Base-by-base conservation (phyloP, 92 coral and sea anemone genomes). In the Parazoanthus atlanticus region DNA sequence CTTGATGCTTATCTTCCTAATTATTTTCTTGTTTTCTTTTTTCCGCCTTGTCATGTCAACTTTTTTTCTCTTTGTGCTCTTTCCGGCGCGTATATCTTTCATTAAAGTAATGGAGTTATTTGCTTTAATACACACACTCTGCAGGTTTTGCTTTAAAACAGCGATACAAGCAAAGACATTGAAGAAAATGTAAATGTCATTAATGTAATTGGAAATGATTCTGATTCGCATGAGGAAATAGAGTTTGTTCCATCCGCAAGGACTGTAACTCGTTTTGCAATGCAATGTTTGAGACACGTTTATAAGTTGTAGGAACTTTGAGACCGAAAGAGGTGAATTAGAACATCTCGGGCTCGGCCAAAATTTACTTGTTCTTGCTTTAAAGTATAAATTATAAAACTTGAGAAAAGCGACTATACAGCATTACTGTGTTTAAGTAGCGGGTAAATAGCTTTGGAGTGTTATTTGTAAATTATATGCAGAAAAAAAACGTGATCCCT, bases 151-250 rank as follows among this genome's bases (percentile, higher is more conserved):
- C 4, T 40, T 5, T 5, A 40, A 40, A 40, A 4, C 4, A 28
- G 73, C 31, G 31, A 67, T 4, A 67, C 29, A 25, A 28, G 29
- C 29, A 25, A 67, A 16, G 73, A 67, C 73, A 67, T 67, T 23
- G 73, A 67, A 67, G 73, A 67, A 25, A 67, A 67, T 67, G 73
- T 28, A 67, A 67, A 67, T 67, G 73, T 67, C 73, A 67, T 67
- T 4, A 16, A 26, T 23, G 73, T 25, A 23, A 67, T 67, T 67
- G 73, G 73, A 67, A 21, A 25, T 25, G 29, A n/a, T 21, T 67
- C 31, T 19, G 6, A 67, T 67, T 67, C 28, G 73, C 7, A 67
- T 25, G 31, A 67, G 11, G 31, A 67, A 25, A 30, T 67, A 67
- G 73, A 67, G 73, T 67, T 25, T 66, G 31, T 67, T 67, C 73